Evolutionary conservation across 1,140 invertebrate genomes (phyloP).

Genomic region (Caenorhabditis tropicalis): DNA sequence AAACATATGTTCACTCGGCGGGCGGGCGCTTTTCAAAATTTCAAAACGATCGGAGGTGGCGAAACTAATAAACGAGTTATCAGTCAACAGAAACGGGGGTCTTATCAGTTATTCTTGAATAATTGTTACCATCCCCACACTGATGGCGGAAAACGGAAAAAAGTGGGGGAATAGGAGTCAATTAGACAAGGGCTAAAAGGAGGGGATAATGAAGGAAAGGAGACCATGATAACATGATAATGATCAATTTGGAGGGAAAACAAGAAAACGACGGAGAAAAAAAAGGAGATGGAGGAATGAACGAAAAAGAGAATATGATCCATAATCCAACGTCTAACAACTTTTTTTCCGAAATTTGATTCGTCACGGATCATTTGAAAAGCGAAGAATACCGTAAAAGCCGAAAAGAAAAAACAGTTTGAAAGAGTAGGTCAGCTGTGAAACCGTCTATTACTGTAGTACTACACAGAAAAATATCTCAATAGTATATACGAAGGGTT

Average conservation of each 20-base stretch:
- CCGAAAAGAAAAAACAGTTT: neutral
- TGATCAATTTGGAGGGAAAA: conserved; percentile 14
- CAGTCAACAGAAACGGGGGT: neutral
- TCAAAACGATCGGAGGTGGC: conserved; percentile 11
- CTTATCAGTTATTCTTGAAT: conserved; percentile 22
- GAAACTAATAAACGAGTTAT: conserved; percentile 21
- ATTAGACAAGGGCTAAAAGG: neutral
- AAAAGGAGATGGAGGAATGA: neutral
- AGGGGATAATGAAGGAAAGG: neutral
- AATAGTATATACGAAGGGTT: neutral
- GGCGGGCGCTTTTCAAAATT: neutral
- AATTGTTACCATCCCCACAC: neutral
- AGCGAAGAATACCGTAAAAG: neutral
- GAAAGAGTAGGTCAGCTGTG: neutral
- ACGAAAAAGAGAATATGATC: neutral
- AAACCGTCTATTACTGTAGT: neutral
- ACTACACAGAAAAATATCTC: neutral
- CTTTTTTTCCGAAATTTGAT: neutral
- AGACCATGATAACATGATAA: conserved; percentile 19
- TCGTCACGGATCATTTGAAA: conserved; percentile 28
- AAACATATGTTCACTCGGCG: neutral
- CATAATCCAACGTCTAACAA: neutral
- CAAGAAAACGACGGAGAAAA: neutral
- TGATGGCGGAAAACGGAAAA: neutral
- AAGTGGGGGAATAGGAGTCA: neutral